Percentiles rank a stretch among this genome's conserved stretches.
Evolutionary conservation across 2,113 vertebrate species (phyloP).

Genomic region (Dermatemys mawii): DNA sequence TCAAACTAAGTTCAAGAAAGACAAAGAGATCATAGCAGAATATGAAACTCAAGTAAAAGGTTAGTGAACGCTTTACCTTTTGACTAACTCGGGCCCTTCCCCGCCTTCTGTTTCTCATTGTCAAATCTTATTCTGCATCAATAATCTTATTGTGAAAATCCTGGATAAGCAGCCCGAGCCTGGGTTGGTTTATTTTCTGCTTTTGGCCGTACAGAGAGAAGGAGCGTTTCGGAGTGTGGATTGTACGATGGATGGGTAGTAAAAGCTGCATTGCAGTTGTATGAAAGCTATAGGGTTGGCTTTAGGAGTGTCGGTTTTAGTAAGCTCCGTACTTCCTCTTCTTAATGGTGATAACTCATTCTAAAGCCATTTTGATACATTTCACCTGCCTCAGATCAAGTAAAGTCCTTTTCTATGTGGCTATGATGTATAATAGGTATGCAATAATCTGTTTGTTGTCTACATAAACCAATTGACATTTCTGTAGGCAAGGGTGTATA

Average conservation of each 20-base stretch:
- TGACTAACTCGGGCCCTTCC: background rate
- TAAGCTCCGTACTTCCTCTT: constrained; percentile 33
- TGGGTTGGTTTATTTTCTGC: background rate
- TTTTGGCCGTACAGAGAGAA: background rate
- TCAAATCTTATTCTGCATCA: constrained; percentile 52
- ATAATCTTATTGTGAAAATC: constrained; percentile 54
- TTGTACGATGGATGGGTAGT: constrained; percentile 4
- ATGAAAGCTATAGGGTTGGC: constrained; percentile 12
- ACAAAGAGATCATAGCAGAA: constrained; percentile 97
- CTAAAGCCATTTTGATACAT: constrained; percentile 40
- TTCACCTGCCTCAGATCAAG: background rate
- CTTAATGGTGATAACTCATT: constrained; percentile 9
- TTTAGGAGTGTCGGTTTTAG: constrained; percentile 30
- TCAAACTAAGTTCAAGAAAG: constrained; percentile 95
- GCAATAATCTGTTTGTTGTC: background rate
- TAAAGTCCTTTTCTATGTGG: background rate
- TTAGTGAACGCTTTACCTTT: constrained; percentile 62
- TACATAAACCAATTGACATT: background rate
- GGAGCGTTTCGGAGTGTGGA: constrained; percentile 6
- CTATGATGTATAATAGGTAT: background rate
- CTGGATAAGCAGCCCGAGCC: constrained; percentile 14
- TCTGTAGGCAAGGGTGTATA: background rate
- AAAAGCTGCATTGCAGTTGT: constrained; percentile 78
- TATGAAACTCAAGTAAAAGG: constrained; percentile 98
- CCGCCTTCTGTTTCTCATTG: background rate